Base-by-base conservation (phyloP, 2,888 invertebrate species). In the Callyntrura sp. region DNA sequence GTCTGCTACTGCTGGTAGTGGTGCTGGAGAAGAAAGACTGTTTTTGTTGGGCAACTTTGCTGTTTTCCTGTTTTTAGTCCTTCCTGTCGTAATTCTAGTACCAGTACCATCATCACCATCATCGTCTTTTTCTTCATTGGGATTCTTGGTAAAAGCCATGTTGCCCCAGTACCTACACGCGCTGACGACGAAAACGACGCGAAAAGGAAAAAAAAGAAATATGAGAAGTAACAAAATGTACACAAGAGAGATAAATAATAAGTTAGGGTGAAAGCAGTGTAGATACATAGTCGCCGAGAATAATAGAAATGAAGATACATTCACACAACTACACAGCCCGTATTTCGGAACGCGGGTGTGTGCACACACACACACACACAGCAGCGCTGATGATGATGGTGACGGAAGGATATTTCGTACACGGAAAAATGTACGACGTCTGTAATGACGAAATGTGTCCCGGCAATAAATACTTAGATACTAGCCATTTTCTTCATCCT, bases 41-140 rank as follows among this genome's bases (percentile, higher is more conserved):
- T 81, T 81, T 81, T 78, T 78, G 76, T 57, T 81, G 45, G 60
- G 43, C 35, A 62, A 81, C 81, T 78, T 78, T 81, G 81, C 81
- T 81, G 62, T 81, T 81, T 62, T 81, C 60, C 81, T 35, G 57
- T 57, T 79, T 79, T 78, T 43, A 60, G 79, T 79, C 60, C 35
- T 79, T 60, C 79, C 62, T 62, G 60, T 62, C 62, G 62, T 78
- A 11, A 28, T 70, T 17, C 43, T 43, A 35, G 78, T 73, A 35
- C 23, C 28, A 78, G 25, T 62, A 17, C 20, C 60, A 62, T 81
- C 62, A 6, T 78, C 62, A 6, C 55, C 35, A 35, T 35, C 35
- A 6, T 35, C 35, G 35, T 35, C 35, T 35, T 35, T 35, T 35
- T 35, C 35, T 35, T 35, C 35, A 35, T 35, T 35, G 78, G 78